Evolutionary conservation across 2,888 invertebrate species (phyloP).

Genomic region (Plemyria rubiginata): DNA sequence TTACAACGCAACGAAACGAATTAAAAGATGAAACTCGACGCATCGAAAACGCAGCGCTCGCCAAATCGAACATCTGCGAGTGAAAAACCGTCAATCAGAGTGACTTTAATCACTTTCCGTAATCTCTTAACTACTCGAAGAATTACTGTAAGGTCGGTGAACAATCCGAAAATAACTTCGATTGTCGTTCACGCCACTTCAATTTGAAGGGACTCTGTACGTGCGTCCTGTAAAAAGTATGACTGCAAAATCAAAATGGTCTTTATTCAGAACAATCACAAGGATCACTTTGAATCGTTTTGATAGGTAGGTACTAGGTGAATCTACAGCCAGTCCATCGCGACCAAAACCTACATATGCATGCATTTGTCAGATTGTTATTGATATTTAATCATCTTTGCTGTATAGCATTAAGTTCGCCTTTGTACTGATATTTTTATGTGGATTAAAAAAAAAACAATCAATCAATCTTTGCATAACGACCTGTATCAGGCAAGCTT

Average conservation of each 20-base stretch:
- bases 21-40: constrained; percentile 11
- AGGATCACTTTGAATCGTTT: too few relatives aligned
- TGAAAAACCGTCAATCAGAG: constrained; percentile 69
- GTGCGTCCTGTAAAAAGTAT: neutral
- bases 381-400: too few relatives aligned
- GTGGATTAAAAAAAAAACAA: too few relatives aligned
- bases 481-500: too few relatives aligned
- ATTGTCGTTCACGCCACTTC: constrained; percentile 64
- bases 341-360: too few relatives aligned
- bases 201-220: constrained; percentile 3
- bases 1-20: neutral
- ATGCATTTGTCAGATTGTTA: too few relatives aligned
- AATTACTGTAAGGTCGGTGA: constrained; percentile 60
- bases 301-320: too few relatives aligned
- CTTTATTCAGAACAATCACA: too few relatives aligned
- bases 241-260: neutral
- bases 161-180: constrained; percentile 68
- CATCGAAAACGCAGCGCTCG: constrained; percentile 21
- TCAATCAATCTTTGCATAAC: too few relatives aligned
- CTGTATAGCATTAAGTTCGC: too few relatives aligned
- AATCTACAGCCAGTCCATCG: too few relatives aligned
- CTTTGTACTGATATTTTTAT: too few relatives aligned
- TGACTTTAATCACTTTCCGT: constrained; percentile 73
- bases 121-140: constrained; percentile 66
- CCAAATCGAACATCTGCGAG: constrained; percentile 15